Base-by-base conservation (phyloP, 2,888 invertebrate genomes). In the Tromatobia lineatoria region DNA sequence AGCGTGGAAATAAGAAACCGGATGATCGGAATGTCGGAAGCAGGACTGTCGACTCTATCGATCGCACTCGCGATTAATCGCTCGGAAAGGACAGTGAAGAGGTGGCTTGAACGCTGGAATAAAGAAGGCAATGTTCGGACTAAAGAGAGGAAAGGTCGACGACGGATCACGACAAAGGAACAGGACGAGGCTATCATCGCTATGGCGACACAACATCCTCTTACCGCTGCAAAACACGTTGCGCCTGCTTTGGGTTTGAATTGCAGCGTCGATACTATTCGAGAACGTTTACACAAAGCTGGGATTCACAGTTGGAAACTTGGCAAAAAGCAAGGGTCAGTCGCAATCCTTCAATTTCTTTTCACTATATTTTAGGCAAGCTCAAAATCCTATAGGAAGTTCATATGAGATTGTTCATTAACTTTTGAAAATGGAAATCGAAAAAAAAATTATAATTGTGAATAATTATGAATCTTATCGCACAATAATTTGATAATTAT, bases 11-110 rank as follows among this genome's bases (percentile, higher is more conserved):
- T 94, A 75, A 89, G 93, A 57, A 94, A 93, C 87, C 91, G 93
- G 23, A 94, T 94, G 93, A 93, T 94, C 38, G 93, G 93, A 67
- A 94, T 94, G 93, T 91, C 93, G 0, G 93, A 93, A 73, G 93
- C 93, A 3, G 93, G 93, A 74, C 82, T 94, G 52, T 93, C 93
- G 34, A 93, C 93, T 1, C 83, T 94, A 52, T 94, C 93, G 11
- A 94, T 94, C 80, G 93, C 93, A 34, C 88, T 94, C 42, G 92
- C 93, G 18, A 92, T 94, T 18, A 93, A 93, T 82, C 90, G 93
- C 92, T 93, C 93, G 80, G 93, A 93, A 88, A 90, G 93, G 74
- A 93, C 93, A 7, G 93, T 93, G 18, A 93, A 93, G 83, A 88
- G 93, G 77, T 93, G 93, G 93, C 86, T 93, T 45, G 93, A 93